Conservation (phyloP, 2,888 invertebrate genomes). For the Tenthredo mesomela region DNA sequence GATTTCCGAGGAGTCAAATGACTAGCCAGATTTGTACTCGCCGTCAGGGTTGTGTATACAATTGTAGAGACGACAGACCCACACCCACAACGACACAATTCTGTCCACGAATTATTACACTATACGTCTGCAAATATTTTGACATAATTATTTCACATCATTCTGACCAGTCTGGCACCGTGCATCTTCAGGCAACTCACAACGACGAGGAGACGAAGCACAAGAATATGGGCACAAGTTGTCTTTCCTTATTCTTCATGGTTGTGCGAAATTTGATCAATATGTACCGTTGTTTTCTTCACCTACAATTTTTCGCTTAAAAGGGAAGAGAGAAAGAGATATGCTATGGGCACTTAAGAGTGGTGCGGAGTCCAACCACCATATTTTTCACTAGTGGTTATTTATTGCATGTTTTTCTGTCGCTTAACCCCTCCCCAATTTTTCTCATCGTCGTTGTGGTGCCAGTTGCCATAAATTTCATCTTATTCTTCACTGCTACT, state of each 20-base stretch:
- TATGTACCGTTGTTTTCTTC: neutral
- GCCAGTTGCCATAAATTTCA: conserved; percentile 56
- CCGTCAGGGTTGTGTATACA: neutral
- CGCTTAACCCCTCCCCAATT: conserved; percentile 51
- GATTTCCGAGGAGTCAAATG: neutral
- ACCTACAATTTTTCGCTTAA: neutral
- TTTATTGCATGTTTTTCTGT: conserved; percentile 68
- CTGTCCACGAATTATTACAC: conserved; percentile 3
- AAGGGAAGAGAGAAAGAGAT: neutral
- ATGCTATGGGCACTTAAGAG: conserved; percentile 70
- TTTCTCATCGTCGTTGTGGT: conserved; percentile 51
- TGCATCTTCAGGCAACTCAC: neutral
- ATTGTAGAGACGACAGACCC: neutral
- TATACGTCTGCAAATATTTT: neutral
- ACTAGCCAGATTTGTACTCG: neutral
- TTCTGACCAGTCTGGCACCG: neutral
- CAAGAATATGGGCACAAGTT: neutral
- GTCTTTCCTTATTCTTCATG: neutral
- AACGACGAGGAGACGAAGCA: neutral
- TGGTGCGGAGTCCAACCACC: conserved; percentile 65
- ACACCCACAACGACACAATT: neutral
- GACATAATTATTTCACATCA: neutral
- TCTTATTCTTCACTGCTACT: conserved; percentile 61
- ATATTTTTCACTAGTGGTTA: conserved; percentile 71
- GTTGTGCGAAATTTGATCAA: neutral